Conservation (phyloP, 92 coral and sea anemone genomes). For the Porites evermanni region DNA sequence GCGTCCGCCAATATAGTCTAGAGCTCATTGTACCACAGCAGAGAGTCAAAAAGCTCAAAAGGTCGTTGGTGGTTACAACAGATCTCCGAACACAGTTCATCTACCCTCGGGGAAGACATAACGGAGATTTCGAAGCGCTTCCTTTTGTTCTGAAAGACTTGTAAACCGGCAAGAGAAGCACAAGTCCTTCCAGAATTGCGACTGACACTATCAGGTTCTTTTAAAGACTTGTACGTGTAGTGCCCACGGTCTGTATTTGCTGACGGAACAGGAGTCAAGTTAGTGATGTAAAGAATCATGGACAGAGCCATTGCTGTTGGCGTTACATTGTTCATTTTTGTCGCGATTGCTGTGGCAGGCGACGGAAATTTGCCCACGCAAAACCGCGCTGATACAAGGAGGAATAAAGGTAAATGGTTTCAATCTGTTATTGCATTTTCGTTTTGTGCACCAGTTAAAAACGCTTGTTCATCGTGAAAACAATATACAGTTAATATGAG, state of each 20-base stretch:
- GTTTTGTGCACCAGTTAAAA: slow-evolving; percentile 3
- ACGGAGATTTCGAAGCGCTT: slow-evolving; percentile 12
- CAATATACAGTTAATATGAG: neutral
- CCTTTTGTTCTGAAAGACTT: too few relatives aligned
- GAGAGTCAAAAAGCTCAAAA: slow-evolving; percentile 24
- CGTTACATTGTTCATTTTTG: slow-evolving; percentile 13
- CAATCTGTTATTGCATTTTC: slow-evolving; percentile 3
- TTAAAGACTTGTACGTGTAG: neutral
- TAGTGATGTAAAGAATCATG: slow-evolving; percentile 44
- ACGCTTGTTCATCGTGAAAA: neutral
- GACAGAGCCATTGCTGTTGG: slow-evolving; percentile 9
- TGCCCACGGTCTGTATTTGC: neutral
- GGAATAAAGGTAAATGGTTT: slow-evolving; percentile 19
- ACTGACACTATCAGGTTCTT: too few relatives aligned
- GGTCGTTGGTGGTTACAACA: slow-evolving; percentile 14
- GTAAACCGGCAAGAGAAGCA: too few relatives aligned
- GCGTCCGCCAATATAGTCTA: slow-evolving; percentile 25
- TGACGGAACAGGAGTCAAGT: slow-evolving; percentile 22
- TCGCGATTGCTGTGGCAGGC: slow-evolving; percentile 14
- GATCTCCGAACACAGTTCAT: neutral
- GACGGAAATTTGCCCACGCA: slow-evolving; percentile 7
- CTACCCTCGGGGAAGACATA: neutral
- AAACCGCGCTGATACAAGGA: slow-evolving; percentile 16
- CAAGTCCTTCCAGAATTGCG: too few relatives aligned
- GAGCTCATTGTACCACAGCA: slow-evolving; percentile 6